Evolutionary conservation across 1,140 invertebrate genomes (phyloP).

Genomic region (Diorhabda sublineata): DNA sequence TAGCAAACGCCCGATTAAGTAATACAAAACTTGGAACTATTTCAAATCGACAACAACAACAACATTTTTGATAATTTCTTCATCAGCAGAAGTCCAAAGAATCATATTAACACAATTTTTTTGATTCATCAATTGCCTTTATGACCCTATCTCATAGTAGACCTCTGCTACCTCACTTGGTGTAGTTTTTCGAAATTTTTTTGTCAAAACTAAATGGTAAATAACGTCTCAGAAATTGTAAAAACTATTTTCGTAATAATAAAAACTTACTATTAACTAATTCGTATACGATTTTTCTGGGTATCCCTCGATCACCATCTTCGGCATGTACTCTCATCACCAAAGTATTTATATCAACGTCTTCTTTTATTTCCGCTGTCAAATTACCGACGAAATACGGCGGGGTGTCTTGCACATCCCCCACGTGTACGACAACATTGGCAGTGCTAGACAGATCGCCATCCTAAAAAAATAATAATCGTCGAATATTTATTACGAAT

Average conservation of each 20-base stretch:
- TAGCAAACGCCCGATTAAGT: too few relatives aligned
- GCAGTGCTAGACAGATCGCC: slow-evolving; percentile 69
- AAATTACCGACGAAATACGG: slow-evolving; percentile 77
- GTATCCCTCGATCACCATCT: slow-evolving; percentile 77
- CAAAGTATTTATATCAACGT: slow-evolving; percentile 77
- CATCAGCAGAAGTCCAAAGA: too few relatives aligned
- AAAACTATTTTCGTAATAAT: not conserved
- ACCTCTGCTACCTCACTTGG: too few relatives aligned
- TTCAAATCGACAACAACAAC: too few relatives aligned
- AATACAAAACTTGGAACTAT: too few relatives aligned
- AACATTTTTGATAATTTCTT: too few relatives aligned
- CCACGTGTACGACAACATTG: slow-evolving; percentile 69
- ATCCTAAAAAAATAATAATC: slow-evolving; percentile 56
- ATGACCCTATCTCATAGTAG: too few relatives aligned
- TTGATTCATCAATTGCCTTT: too few relatives aligned
- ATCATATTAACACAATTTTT: too few relatives aligned
- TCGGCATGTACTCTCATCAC: slow-evolving; percentile 74
- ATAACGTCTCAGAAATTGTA: not conserved
- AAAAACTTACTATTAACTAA: slow-evolving; percentile 70
- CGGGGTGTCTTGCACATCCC: slow-evolving; percentile 78
- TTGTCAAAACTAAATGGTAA: not conserved
- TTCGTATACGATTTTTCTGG: slow-evolving; percentile 72
- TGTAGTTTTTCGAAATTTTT: not conserved
- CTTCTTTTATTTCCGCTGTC: slow-evolving; percentile 76
- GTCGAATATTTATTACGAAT: not conserved